phyloP scores from a whole-genome alignment of 2,888 invertebrate species.

The Omphaloscelis lunosa region DNA sequence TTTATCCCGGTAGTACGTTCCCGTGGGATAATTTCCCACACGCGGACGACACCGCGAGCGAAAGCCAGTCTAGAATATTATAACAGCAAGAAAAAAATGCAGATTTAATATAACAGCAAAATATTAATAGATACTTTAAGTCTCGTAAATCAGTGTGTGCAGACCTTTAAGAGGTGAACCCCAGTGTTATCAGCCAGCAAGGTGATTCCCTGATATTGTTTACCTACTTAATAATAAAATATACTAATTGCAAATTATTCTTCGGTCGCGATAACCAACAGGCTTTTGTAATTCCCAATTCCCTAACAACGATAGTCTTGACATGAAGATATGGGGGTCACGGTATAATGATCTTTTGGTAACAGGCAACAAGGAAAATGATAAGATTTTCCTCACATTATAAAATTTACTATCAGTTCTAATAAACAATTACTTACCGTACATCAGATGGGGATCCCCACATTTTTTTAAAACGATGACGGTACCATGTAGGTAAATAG shows the following conservation, averaged over 20 bases:
- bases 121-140: background rate
- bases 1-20: too few relatives aligned
- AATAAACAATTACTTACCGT: conserved; percentile 17
- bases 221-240: background rate
- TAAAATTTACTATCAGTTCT: background rate
- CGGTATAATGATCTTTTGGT: background rate
- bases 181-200: conserved; percentile 30
- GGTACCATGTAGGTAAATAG: background rate
- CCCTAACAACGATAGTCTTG: background rate
- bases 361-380: conserved; percentile 36
- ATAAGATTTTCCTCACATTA: conserved; percentile 15
- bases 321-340: conserved; percentile 21
- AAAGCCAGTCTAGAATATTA: background rate
- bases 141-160: conserved; percentile 14
- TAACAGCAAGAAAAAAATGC: too few relatives aligned
- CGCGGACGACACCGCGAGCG: too few relatives aligned
- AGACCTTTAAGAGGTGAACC: conserved; percentile 7
- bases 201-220: conserved; percentile 56
- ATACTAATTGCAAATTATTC: background rate
- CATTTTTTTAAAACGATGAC: background rate
- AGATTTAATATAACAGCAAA: background rate
- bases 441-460: conserved; percentile 33
- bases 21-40: too few relatives aligned
- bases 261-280: conserved; percentile 24
- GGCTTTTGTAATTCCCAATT: conserved; percentile 39